phyloP scores from a whole-genome alignment of 2,113 vertebrate species.

The Ammodytes dubius region DNA sequence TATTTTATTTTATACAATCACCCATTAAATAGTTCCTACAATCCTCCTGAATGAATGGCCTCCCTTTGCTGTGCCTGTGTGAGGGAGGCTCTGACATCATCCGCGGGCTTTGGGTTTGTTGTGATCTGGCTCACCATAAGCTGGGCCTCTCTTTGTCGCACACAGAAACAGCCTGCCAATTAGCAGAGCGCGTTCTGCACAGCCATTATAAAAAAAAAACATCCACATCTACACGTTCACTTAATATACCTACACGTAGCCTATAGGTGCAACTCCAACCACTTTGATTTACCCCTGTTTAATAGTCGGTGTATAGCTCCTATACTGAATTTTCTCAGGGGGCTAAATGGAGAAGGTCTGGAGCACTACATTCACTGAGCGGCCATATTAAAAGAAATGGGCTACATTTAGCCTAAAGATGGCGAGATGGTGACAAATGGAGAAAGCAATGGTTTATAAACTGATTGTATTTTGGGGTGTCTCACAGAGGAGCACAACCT shows the following conservation, averaged over 20 bases:
- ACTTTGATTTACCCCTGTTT: constrained; percentile 21
- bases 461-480: constrained; percentile 31
- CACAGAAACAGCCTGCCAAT: constrained; percentile 72
- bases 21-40: constrained; percentile 62
- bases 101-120: constrained; percentile 75
- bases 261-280: constrained; percentile 46
- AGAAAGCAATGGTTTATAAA: constrained; percentile 28
- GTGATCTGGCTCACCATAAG: constrained; percentile 73
- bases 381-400: constrained; percentile 58
- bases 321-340: constrained; percentile 24
- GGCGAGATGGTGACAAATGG: constrained; percentile 22
- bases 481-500: background rate
- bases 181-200: constrained; percentile 70
- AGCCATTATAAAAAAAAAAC: constrained; percentile 48
- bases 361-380: constrained; percentile 62
- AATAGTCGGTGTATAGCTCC: constrained; percentile 9
- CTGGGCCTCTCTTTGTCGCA: constrained; percentile 71
- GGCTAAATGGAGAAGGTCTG: constrained; percentile 36
- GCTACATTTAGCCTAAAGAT: constrained; percentile 52
- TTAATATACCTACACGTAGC: constrained; percentile 81
- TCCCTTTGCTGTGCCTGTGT: constrained; percentile 60
- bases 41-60: constrained; percentile 61
- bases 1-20: constrained; percentile 53
- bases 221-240: constrained; percentile 40
- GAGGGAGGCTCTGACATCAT: constrained; percentile 67